These are phyloP conservation scores for Bergia sp. DNA, from an alignment of 92 coral and sea anemone genomes.

Conservation along the genomic window DNA sequence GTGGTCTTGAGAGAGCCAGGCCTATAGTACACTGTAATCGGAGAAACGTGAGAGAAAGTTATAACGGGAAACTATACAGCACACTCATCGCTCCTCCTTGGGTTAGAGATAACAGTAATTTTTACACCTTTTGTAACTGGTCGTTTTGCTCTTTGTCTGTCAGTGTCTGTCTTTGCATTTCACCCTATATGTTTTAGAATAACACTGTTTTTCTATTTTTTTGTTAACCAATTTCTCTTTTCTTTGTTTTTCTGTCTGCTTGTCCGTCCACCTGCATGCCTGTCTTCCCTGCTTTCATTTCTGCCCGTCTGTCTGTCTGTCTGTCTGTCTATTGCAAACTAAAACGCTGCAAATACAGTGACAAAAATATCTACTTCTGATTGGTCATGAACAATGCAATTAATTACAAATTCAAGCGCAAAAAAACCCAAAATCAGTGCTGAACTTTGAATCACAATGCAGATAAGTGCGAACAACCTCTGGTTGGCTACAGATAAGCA, in stretches of 20 bases:
- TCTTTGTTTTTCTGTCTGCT: background rate
- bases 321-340: background rate
- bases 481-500: no score
- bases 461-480: no score
- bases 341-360: no score
- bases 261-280: background rate
- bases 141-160: background rate
- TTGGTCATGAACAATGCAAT: no score
- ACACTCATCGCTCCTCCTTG: background rate
- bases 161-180: background rate
- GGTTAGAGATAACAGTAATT: no score
- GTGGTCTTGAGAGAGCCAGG: background rate
- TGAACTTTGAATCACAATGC: no score
- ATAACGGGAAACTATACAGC: background rate
- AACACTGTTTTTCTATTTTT: background rate
- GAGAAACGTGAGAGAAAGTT: background rate
- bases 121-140: no score
- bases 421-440: no score
- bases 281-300: background rate
- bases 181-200: no score
- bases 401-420: no score
- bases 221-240: background rate
- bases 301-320: background rate
- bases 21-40: slow-evolving; percentile 10
- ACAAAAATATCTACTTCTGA: no score